Evolutionary conservation across 1,140 invertebrate species (phyloP), one percentile per base, ranked within the genome.

Genomic region (Eupristina koningsbergeri): DNA sequence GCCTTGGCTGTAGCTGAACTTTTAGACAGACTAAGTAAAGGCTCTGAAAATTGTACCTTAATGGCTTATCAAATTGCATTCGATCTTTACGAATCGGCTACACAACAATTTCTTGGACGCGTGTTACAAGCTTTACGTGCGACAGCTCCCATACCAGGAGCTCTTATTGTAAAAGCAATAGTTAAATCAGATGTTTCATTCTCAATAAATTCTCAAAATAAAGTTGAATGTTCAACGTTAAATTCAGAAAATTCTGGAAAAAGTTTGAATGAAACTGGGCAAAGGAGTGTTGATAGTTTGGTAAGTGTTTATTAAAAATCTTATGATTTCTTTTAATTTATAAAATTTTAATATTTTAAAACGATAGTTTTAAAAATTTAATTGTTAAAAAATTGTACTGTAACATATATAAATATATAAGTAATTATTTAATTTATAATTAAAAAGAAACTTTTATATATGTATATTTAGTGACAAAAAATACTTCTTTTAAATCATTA

Each of bases 21-120:
- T 85, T 92, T 99, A 0, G 97, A 98, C 86, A 97, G 96, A 92
- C 93, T 99, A 0, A 96, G 96, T 67, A 95, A 96, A 91, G 95
- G 95, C 6, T 94, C 95, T 29, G 95, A 97, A 86, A 96, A 96
- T 45, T 93, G 90, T 86, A 89, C 92, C 85, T 81, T 99, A 9
- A 99, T 99, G 98, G 98, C 98, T 0, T 99, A 99, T 93, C 99
- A 99, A 93, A 99, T 99, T 88, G 98, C 96, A 0, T 99, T 99
- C 93, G 99, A 99, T 94, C 94, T 99, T 85, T 99, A 99, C 89
- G 99, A 99, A 92, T 99, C 98, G 84, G 99, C 98, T 0, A 99
- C 98, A 0, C 99, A 99, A 93, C 98, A 99, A 89, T 99, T 99
- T 90, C 93, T 99, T 29, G 96, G 95, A 41, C 94, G 96, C 87